phyloP scores from a whole-genome alignment of 2,888 invertebrate genomes.

The Zhuqinia jingwanae region DNA sequence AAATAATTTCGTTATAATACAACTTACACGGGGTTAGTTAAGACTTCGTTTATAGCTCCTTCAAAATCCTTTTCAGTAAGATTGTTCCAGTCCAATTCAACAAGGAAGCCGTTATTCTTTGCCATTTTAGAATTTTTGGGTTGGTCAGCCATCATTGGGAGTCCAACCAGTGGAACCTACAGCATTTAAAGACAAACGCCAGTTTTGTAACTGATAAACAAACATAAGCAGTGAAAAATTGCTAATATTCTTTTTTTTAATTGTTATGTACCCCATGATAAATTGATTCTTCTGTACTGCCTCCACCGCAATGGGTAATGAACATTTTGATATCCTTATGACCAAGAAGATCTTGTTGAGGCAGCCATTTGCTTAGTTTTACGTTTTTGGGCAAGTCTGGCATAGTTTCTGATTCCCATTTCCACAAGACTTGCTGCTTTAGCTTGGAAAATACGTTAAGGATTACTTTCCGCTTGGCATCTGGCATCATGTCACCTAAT shows the following conservation, averaged over 20 bases:
- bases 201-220: too few species aligned
- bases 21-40: slow-evolving; percentile 51
- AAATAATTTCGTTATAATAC: too few species aligned
- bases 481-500: slow-evolving; percentile 81
- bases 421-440: slow-evolving; percentile 83
- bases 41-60: slow-evolving; percentile 50
- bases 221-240: neutral
- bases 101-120: slow-evolving; percentile 45
- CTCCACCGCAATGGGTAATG: slow-evolving; percentile 54
- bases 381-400: slow-evolving; percentile 67
- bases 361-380: slow-evolving; percentile 66
- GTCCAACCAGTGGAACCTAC: slow-evolving; percentile 10
- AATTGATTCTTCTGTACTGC: slow-evolving; percentile 60
- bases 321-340: slow-evolving; percentile 42
- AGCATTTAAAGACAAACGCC: neutral
- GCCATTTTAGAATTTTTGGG: slow-evolving; percentile 38
- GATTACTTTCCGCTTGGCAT: slow-evolving; percentile 83
- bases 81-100: slow-evolving; percentile 54
- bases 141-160: slow-evolving; percentile 59
- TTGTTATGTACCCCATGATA: slow-evolving; percentile 79
- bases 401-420: slow-evolving; percentile 71
- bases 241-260: neutral
- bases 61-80: slow-evolving; percentile 52
- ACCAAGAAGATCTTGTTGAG: slow-evolving; percentile 55
- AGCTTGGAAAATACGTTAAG: slow-evolving; percentile 84